Conservation (phyloP, 2,888 invertebrate genomes). For the Cryptocheilus praepositus region DNA sequence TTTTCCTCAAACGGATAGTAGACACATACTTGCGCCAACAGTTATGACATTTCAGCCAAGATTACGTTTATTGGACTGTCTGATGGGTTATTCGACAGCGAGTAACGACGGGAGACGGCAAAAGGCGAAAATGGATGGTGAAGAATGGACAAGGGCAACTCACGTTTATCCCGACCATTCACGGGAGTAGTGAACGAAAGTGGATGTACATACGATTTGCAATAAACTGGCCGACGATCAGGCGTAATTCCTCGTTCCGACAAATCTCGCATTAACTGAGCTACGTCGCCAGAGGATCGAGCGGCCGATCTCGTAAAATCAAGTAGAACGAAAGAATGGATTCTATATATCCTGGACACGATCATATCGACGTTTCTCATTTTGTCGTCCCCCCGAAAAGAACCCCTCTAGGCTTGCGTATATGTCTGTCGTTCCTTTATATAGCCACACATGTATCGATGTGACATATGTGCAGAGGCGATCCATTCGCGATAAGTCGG, state of each 20-base stretch:
- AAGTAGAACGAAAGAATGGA: background rate
- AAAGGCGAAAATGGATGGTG: no score
- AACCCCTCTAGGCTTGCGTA: background rate
- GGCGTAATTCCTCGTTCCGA: background rate
- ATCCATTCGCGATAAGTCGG: no score
- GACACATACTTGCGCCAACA: no score
- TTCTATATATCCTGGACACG: background rate
- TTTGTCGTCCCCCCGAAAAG: background rate
- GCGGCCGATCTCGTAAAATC: slow-evolving; percentile 8
- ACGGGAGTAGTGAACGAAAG: background rate
- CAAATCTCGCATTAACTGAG: background rate
- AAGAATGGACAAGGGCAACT: no score
- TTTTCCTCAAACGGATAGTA: no score
- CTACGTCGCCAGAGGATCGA: slow-evolving; percentile 2
- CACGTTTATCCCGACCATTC: no score
- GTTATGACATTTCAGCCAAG: no score
- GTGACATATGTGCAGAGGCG: no score
- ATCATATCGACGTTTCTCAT: background rate
- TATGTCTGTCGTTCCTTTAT: background rate
- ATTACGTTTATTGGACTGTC: no score
- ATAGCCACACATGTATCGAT: no score
- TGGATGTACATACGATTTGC: slow-evolving; percentile 1
- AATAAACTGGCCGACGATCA: slow-evolving; percentile 1
- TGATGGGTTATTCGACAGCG: no score
- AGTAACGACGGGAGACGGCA: no score